phyloP scores from a whole-genome alignment of 2,888 invertebrate species.

The Dynastes tityus region DNA sequence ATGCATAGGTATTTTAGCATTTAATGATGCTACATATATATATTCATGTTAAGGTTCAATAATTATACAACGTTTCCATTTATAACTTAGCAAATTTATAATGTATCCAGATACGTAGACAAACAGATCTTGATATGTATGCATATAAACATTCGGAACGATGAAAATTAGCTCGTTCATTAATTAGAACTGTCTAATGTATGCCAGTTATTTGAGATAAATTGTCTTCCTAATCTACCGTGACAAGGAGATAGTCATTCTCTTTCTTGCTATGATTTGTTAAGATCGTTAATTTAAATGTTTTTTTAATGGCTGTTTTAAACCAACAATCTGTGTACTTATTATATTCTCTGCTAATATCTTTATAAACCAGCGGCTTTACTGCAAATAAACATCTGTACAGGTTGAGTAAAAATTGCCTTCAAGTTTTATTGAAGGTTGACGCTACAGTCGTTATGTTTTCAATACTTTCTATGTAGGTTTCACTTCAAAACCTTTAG shows the following conservation, averaged over 20 bases:
- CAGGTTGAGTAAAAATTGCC: too few relatives aligned
- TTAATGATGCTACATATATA: not conserved
- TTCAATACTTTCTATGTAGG: too few relatives aligned
- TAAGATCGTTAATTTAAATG: not conserved
- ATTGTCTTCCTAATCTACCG: slow-evolving; percentile 1
- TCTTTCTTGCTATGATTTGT: not conserved
- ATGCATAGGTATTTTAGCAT: not conserved
- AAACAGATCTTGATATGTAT: not conserved
- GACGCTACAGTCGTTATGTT: too few relatives aligned
- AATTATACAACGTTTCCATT: not conserved
- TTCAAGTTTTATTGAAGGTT: too few relatives aligned
- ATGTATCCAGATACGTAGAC: not conserved
- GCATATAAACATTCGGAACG: not conserved
- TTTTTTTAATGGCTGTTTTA: too few relatives aligned
- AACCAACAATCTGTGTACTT: too few relatives aligned
- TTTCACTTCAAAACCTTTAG: too few relatives aligned
- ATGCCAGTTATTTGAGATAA: not conserved
- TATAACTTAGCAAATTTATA: not conserved
- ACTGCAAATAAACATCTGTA: too few relatives aligned
- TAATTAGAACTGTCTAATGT: not conserved
- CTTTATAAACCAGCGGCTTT: too few relatives aligned
- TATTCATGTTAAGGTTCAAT: not conserved
- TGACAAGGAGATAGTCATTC: not conserved
- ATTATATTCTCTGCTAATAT: too few relatives aligned
- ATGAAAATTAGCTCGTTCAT: not conserved